Evolutionary conservation across 1,140 invertebrate genomes (phyloP).

Genomic region (Drosophila sturtevanti): DNA sequence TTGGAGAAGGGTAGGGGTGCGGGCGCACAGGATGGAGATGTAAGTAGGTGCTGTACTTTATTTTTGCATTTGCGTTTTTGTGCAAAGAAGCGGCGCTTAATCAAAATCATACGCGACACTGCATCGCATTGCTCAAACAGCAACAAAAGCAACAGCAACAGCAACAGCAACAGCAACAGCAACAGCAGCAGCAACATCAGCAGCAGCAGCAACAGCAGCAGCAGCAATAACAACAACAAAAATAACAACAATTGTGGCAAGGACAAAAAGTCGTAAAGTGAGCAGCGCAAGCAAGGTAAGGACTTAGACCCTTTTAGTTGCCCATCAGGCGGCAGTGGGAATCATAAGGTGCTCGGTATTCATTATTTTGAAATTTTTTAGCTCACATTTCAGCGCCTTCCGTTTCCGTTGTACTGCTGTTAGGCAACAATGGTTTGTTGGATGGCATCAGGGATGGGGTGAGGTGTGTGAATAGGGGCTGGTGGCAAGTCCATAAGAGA

Average conservation of each 20-base stretch:
- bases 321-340: neutral
- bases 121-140: slow-evolving; percentile 54
- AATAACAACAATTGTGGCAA: slow-evolving; percentile 24
- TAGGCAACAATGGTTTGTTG: neutral
- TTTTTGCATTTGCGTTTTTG: slow-evolving; percentile 23
- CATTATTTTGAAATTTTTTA: slow-evolving; percentile 81
- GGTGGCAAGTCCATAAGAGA: slow-evolving; percentile 40
- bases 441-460: neutral
- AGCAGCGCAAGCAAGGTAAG: slow-evolving; percentile 36
- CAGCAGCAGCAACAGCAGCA: neutral
- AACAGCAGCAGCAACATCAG: slow-evolving; percentile 17
- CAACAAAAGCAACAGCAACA: slow-evolving; percentile 17
- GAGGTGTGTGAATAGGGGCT: neutral
- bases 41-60: neutral
- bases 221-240: neutral
- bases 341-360: slow-evolving; percentile 42
- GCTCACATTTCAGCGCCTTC: slow-evolving; percentile 75
- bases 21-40: neutral
- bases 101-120: slow-evolving; percentile 76
- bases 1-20: no score
- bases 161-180: slow-evolving; percentile 19
- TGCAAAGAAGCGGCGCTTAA: slow-evolving; percentile 66
- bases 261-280: slow-evolving; percentile 67
- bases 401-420: slow-evolving; percentile 49
- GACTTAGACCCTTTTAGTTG: slow-evolving; percentile 15